Evolutionary conservation across 2,888 invertebrate species (phyloP).

Genomic region (Agrotis ipsilon): DNA sequence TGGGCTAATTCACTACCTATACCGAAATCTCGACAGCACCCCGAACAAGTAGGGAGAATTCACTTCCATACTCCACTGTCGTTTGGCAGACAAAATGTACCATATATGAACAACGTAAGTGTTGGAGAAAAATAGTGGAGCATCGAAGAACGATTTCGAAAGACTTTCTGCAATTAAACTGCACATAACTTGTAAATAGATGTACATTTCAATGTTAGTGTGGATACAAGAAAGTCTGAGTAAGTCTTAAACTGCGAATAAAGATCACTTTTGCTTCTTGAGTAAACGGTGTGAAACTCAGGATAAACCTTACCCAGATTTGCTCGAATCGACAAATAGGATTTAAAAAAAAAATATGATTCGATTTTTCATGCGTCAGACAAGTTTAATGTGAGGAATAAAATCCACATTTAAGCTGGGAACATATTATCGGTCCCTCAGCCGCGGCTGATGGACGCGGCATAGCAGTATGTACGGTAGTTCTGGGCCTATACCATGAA

Average conservation of each 20-base stretch:
- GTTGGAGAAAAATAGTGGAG: slow-evolving; percentile 32
- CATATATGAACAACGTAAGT: slow-evolving; percentile 43
- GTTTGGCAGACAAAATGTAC: slow-evolving; percentile 42
- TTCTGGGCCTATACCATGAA: no score
- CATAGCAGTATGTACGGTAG: no score
- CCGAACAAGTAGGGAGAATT: not conserved
- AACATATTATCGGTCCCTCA: no score
- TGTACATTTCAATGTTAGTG: slow-evolving; percentile 17
- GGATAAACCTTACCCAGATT: not conserved
- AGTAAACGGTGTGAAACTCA: not conserved
- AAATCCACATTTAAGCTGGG: not conserved
- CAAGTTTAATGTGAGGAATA: slow-evolving; percentile 2
- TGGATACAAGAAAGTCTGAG: not conserved
- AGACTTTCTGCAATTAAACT: slow-evolving; percentile 28
- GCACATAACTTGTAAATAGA: slow-evolving; percentile 33
- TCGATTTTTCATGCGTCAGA: slow-evolving; percentile 14
- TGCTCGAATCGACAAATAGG: not conserved
- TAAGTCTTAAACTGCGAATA: not conserved
- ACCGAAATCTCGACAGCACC: not conserved
- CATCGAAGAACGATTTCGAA: slow-evolving; percentile 2
- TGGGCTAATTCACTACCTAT: not conserved
- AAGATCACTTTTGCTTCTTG: not conserved
- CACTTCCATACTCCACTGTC: slow-evolving; percentile 29
- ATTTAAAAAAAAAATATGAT: slow-evolving; percentile 7
- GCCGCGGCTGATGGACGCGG: no score